Evolutionary conservation across 2,797 vertebrate species (phyloP).

Genomic region (Micromesistius poutassou): DNA sequence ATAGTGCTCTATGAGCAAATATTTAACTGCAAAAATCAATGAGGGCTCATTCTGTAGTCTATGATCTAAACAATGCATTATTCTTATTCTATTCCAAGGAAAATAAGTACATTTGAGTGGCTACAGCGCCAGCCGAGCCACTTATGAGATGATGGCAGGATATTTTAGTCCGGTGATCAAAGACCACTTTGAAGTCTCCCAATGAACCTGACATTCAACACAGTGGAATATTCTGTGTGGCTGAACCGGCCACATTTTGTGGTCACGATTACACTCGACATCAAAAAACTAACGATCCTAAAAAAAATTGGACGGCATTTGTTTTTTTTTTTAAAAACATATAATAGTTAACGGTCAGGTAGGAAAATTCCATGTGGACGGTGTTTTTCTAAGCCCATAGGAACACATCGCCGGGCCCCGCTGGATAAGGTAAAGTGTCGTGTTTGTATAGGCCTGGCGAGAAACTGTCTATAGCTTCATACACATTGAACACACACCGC

Average conservation of each 20-base stretch:
- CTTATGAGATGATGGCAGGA: conserved; percentile 37
- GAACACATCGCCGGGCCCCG: conserved; percentile 51
- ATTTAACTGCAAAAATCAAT: neutral
- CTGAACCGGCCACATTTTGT: conserved; percentile 45
- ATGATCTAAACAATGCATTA: conserved; percentile 20
- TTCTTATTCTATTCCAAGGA: conserved; percentile 20
- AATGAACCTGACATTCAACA: conserved; percentile 42
- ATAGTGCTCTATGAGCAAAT: conserved; percentile 14
- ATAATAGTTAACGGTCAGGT: conserved; percentile 51
- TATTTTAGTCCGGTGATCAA: conserved; percentile 38
- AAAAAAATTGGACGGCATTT: conserved; percentile 41
- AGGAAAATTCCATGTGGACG: conserved; percentile 48
- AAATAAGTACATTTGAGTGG: conserved; percentile 37
- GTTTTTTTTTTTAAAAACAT: conserved; percentile 24
- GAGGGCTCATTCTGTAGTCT: neutral
- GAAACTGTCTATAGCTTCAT: conserved; percentile 59
- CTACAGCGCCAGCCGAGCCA: conserved; percentile 11
- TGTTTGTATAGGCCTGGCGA: conserved; percentile 61
- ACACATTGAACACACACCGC: conserved; percentile 63
- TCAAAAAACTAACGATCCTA: conserved; percentile 53
- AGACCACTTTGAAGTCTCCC: conserved; percentile 40
- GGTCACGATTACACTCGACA: conserved; percentile 36
- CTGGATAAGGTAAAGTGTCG: conserved; percentile 43
- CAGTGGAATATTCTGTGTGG: conserved; percentile 43
- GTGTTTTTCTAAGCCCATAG: conserved; percentile 53